A percentile compares a stretch with the other conserved stretches of the same genome.
phyloP scores from a whole-genome alignment of 2,888 invertebrate species.

The Xanthorhoe designata region DNA sequence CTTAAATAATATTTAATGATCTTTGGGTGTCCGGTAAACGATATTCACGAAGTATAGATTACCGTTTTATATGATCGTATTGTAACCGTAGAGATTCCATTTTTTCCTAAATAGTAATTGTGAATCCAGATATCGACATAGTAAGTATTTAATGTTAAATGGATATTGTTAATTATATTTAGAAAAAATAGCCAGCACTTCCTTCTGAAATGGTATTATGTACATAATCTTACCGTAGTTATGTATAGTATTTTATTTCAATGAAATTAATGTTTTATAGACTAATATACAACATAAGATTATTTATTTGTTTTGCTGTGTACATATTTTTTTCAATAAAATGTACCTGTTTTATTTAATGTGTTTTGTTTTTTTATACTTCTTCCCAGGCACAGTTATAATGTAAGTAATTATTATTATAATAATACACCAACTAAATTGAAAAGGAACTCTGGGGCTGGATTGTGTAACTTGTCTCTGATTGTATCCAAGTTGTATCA shows the following conservation, averaged over 20 bases:
- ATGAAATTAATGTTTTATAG: slow-evolving; percentile 86
- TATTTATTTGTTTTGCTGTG: slow-evolving; percentile 86
- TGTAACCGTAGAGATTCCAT: slow-evolving; percentile 74
- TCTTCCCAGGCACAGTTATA: neutral
- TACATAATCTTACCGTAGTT: slow-evolving; percentile 83
- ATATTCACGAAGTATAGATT: slow-evolving; percentile 73
- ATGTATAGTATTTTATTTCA: slow-evolving; percentile 85
- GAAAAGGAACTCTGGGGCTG: too few relatives aligned
- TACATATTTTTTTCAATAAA: slow-evolving; percentile 86
- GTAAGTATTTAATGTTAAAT: slow-evolving; percentile 81
- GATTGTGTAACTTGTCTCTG: too few relatives aligned
- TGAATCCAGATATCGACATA: slow-evolving; percentile 78
- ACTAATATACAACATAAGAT: slow-evolving; percentile 85
- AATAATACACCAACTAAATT: too few relatives aligned
- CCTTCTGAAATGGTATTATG: slow-evolving; percentile 82
- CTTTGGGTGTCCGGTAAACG: slow-evolving; percentile 71
- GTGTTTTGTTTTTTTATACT: slow-evolving; percentile 43
- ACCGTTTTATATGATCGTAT: slow-evolving; percentile 80
- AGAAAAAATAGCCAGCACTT: slow-evolving; percentile 70
- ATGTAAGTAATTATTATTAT: neutral
- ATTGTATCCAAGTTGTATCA: too few relatives aligned
- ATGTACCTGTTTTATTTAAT: slow-evolving; percentile 84
- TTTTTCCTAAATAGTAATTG: slow-evolving; percentile 73
- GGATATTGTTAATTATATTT: slow-evolving; percentile 79
- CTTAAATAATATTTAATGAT: slow-evolving; percentile 55